Evolutionary conservation across 1,140 invertebrate species (phyloP), one percentile per base, ranked within the genome.

Genomic region (Drosophila auraria): DNA sequence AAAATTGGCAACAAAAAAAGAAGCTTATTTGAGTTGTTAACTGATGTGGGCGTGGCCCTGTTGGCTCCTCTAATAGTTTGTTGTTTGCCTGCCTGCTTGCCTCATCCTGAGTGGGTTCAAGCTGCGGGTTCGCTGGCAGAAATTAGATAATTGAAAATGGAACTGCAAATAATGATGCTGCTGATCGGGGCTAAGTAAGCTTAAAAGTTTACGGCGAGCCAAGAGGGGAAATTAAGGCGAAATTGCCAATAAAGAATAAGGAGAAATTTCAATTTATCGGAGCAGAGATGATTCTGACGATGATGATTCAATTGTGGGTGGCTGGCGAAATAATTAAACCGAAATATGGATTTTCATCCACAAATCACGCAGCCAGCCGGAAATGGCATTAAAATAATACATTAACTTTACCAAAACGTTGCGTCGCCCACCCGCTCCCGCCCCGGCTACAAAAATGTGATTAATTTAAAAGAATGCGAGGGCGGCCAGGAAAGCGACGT

Each of bases 311-410:
- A 75, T 75, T 54, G 20, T 33, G 42, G 27, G 14, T 6, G 9
- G 27, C 15, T 49, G 42, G 27, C 38, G 59, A 64, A 57, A 57
- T 57, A 64, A 56, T 75, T 63, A 75, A 42, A 64, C 33, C n/a
- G 15, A 78, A 78, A 69, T 70, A 49, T 64, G 62, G 47, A 45
- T 66, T 36, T 64, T 59, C 77, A 57, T 70, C 36, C 54, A 64
- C 54, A 83, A 89, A 89, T 89, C 84, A 87, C 84, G 84, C 84
- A 89, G 64, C 64, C 66, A 36, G 72, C 78, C 81, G 84, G 84
- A 87, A 68, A 78, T 75, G 76, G 76, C 58, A 84, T 87, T 87
- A 84, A 87, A 87, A 89, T 89, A 87, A 87, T 89, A 87, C 84
- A 87, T 89, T 87, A 89, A 84, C 73, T 84, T 80, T 25, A 75